Conservation (phyloP, 2,888 invertebrate genomes). For the Rhingia campestris region DNA sequence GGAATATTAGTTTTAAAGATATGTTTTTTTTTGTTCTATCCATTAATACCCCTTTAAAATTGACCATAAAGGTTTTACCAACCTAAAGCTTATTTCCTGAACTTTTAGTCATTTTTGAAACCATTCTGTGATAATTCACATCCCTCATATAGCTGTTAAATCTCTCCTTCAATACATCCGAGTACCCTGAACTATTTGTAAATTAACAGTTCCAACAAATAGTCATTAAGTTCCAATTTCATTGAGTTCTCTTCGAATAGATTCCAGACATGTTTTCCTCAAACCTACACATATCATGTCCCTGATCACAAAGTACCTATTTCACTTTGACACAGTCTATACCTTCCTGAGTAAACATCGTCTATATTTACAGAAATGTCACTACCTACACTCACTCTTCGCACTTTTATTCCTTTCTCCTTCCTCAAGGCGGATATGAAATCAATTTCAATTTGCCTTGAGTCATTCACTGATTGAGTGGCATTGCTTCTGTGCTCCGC, state of each 20-base stretch:
- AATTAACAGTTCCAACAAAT: neutral
- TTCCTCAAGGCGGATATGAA: slow-evolving; percentile 13
- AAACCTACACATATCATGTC: neutral
- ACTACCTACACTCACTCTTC: neutral
- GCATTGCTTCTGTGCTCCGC: slow-evolving; percentile 18
- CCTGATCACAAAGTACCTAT: neutral
- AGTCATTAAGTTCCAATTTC: slow-evolving; percentile 32
- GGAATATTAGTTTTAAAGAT: no score
- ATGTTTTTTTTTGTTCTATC: no score
- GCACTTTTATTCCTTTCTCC: neutral
- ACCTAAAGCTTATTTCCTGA: no score
- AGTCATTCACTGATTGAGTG: slow-evolving; percentile 51
- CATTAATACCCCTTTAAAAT: no score
- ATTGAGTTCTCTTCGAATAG: slow-evolving; percentile 9
- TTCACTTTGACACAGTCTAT: slow-evolving; percentile 24
- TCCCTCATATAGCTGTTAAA: no score
- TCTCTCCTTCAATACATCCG: no score
- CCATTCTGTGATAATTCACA: no score
- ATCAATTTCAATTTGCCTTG: slow-evolving; percentile 46
- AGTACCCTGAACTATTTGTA: no score
- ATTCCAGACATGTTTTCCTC: slow-evolving; percentile 6
- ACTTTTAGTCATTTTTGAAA: no score
- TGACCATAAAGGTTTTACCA: no score
- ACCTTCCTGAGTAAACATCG: slow-evolving; percentile 24
- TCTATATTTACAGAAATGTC: neutral